phyloP scores from a whole-genome alignment of 1,140 invertebrate species.

The Elymnias hypermnestra region DNA sequence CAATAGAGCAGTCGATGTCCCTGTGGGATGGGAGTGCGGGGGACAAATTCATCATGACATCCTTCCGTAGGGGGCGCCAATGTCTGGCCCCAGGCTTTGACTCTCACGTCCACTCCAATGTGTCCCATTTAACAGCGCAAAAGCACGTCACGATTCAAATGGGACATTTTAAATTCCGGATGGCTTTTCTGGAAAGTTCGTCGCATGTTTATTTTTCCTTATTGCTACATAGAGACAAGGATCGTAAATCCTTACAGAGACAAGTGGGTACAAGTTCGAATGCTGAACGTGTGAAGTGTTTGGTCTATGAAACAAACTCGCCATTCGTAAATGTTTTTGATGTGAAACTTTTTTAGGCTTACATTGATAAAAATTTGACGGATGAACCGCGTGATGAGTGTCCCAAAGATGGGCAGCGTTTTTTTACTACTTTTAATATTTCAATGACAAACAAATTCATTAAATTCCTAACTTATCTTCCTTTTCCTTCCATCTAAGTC shows the following conservation, averaged over 20 bases:
- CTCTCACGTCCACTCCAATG: slow-evolving; percentile 13
- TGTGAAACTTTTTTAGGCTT: no score
- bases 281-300: no score
- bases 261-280: no score
- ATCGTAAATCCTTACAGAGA: neutral
- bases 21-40: slow-evolving; percentile 23
- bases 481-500: no score
- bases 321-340: no score
- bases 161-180: slow-evolving; percentile 4
- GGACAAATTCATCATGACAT: slow-evolving; percentile 29
- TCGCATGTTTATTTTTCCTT: neutral
- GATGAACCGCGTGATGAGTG: no score
- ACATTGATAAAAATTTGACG: no score
- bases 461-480: no score
- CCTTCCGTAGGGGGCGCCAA: slow-evolving; percentile 31
- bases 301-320: no score
- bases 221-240: neutral
- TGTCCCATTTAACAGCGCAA: slow-evolving; percentile 2
- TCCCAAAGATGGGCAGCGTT: no score
- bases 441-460: no score
- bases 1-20: slow-evolving; percentile 14
- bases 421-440: no score
- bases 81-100: slow-evolving; percentile 3
- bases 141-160: neutral
- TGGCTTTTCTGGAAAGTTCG: slow-evolving; percentile 4